phyloP scores from a whole-genome alignment of 1,140 invertebrate species.

The Melipona quadrifasciata region DNA sequence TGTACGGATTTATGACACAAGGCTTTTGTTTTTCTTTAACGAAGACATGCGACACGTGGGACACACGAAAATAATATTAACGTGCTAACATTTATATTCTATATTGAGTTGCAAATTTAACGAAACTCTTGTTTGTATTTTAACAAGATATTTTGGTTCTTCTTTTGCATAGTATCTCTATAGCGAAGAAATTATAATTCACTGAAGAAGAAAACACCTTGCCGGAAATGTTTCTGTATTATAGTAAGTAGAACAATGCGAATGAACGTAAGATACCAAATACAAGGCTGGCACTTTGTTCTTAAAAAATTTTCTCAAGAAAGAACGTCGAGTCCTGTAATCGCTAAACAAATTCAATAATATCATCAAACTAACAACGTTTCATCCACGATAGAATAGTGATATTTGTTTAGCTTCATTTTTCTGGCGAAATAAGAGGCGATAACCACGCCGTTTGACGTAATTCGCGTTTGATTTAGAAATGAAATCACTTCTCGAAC shows the following conservation, averaged over 20 bases:
- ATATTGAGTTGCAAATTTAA: too few relatives aligned
- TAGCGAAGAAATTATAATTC: neutral
- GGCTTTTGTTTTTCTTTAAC: too few relatives aligned
- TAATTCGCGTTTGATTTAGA: neutral
- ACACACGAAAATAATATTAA: too few relatives aligned
- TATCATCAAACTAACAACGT: too few relatives aligned
- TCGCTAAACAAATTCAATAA: neutral
- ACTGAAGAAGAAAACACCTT: neutral
- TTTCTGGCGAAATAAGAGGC: neutral
- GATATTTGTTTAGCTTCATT: too few relatives aligned
- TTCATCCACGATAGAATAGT: too few relatives aligned
- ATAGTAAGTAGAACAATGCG: conserved; percentile 18
- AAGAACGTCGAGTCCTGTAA: neutral
- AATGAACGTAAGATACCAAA: conserved; percentile 9
- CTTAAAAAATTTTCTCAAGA: neutral
- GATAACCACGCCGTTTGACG: neutral
- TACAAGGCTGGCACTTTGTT: too few relatives aligned
- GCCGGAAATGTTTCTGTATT: conserved; percentile 24
- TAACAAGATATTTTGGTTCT: neutral
- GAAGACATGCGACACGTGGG: too few relatives aligned
- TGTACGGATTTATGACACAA: too few relatives aligned
- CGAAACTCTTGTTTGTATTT: too few relatives aligned
- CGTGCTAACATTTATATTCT: too few relatives aligned
- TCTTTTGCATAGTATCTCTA: neutral
- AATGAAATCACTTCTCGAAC: conserved; percentile 14